These are phyloP conservation scores for Choreutis nemorana DNA, from an alignment of 2,888 invertebrate species.

Conservation along the genomic window DNA sequence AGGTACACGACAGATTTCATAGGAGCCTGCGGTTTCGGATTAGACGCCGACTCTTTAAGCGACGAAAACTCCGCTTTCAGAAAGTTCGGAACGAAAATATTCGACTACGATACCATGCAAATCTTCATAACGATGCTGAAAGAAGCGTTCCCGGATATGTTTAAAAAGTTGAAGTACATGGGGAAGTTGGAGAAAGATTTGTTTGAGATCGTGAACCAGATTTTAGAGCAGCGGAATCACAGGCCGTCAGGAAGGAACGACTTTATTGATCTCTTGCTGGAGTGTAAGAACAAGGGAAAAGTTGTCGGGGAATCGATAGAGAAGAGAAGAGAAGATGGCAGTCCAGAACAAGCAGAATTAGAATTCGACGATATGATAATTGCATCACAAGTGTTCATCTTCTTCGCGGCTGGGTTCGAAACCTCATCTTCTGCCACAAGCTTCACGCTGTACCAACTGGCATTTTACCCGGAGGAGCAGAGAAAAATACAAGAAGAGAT, in stretches of 20 bases:
- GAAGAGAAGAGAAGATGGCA: slow-evolving; percentile 3
- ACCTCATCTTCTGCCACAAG: slow-evolving; percentile 20
- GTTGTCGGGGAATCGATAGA: slow-evolving; percentile 6
- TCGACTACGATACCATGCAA: slow-evolving; percentile 1
- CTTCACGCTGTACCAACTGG: slow-evolving; percentile 16
- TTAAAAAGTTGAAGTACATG: slow-evolving; percentile 4
- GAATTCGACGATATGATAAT: slow-evolving; percentile 7
- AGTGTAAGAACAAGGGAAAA: slow-evolving; percentile 8
- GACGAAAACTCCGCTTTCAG: slow-evolving; percentile 9
- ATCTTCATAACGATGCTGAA: slow-evolving; percentile 17
- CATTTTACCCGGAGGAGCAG: slow-evolving; percentile 17
- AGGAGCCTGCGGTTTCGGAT: slow-evolving; percentile 13
- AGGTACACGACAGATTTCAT: slow-evolving; percentile 14
- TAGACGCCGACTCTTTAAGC: slow-evolving; percentile 11
- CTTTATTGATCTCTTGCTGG: slow-evolving; percentile 13
- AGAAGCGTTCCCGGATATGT: slow-evolving; percentile 22
- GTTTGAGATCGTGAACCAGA: slow-evolving; percentile 8
- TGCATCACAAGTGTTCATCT: slow-evolving; percentile 7
- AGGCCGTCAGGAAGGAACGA: slow-evolving; percentile 8
- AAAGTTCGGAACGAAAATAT: slow-evolving; percentile 7
- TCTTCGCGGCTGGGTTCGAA: slow-evolving; percentile 19
- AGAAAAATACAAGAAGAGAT: slow-evolving; percentile 16
- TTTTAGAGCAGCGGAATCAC: slow-evolving; percentile 7
- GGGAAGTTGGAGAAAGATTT: slow-evolving; percentile 5
- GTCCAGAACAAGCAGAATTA: neutral